Evolutionary conservation across 2,113 vertebrate species (phyloP).

Genomic region (Probosciger aterrimus): DNA sequence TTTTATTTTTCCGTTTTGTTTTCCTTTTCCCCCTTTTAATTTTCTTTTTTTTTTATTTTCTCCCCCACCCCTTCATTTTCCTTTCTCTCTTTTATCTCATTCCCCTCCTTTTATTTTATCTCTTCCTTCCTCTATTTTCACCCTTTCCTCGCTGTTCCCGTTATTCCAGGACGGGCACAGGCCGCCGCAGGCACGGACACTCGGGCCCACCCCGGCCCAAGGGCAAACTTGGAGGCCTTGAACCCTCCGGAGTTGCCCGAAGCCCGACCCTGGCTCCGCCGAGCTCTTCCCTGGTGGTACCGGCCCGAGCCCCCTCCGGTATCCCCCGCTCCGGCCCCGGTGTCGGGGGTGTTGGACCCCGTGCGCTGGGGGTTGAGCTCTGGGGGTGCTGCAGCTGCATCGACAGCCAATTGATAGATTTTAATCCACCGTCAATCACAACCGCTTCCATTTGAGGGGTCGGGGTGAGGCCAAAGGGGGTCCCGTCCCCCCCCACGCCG

Average conservation of each 20-base stretch:
- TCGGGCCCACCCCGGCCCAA: not conserved
- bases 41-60: not conserved
- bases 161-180: not conserved
- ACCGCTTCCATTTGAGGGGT: not conserved
- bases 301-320: not conserved
- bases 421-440: not conserved
- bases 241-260: not conserved
- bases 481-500: not conserved
- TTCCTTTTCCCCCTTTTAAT: fast-evolving
- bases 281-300: not conserved
- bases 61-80: not conserved
- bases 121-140: too few relatives aligned
- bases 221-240: not conserved
- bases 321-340: not conserved
- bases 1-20: not conserved
- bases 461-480: not conserved
- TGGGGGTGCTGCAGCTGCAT: not conserved
- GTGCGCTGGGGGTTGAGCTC: not conserved
- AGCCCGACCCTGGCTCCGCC: not conserved
- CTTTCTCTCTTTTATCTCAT: fast-evolving
- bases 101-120: not conserved
- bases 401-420: not conserved
- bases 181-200: not conserved
- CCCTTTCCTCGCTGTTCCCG: fast-evolving
- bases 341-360: not conserved